Conservation (phyloP, 2,888 invertebrate genomes). For the Lepeophtheirus nordmannii region DNA sequence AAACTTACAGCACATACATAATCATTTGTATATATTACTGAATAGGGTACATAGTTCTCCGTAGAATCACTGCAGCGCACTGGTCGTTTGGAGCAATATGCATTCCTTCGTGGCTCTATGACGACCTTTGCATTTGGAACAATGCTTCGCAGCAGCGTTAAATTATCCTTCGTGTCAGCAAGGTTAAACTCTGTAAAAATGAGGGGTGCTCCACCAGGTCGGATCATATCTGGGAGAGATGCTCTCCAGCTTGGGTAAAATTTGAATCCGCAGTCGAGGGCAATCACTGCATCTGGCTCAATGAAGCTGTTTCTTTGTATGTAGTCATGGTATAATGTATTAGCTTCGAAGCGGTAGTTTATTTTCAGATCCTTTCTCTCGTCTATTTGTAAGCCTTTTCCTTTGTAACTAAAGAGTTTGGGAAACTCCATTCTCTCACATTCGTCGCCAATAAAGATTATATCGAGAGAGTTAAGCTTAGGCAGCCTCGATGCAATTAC, state of each 20-base stretch:
- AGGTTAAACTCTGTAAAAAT: conserved; percentile 23
- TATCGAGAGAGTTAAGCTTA: conserved; percentile 1
- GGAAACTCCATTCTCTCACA: conserved; percentile 4
- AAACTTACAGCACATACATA: conserved; percentile 19
- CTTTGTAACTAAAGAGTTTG: conserved; percentile 10
- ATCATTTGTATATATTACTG: conserved; percentile 19
- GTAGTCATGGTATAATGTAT: conserved; percentile 20
- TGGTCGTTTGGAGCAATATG: conserved; percentile 9
- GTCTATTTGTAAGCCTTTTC: conserved; percentile 15
- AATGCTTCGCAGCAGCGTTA: not conserved
- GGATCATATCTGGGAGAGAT: conserved; percentile 3
- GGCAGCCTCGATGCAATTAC: conserved; percentile 13
- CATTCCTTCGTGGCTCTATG: conserved; percentile 9
- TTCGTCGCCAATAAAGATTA: conserved; percentile 23
- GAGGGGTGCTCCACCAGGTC: not conserved
- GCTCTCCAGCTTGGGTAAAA: conserved; percentile 19
- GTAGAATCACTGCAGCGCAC: conserved; percentile 22
- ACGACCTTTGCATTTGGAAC: not conserved
- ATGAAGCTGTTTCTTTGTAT: not conserved
- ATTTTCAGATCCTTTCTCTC: conserved; percentile 10
- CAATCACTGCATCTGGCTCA: conserved; percentile 17
- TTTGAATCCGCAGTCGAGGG: conserved; percentile 24
- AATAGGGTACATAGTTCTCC: conserved; percentile 16
- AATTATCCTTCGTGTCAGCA: conserved; percentile 11
- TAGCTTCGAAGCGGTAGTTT: conserved; percentile 2